phyloP scores from a whole-genome alignment of 1,140 invertebrate species.

The Drosophila murphyi region DNA sequence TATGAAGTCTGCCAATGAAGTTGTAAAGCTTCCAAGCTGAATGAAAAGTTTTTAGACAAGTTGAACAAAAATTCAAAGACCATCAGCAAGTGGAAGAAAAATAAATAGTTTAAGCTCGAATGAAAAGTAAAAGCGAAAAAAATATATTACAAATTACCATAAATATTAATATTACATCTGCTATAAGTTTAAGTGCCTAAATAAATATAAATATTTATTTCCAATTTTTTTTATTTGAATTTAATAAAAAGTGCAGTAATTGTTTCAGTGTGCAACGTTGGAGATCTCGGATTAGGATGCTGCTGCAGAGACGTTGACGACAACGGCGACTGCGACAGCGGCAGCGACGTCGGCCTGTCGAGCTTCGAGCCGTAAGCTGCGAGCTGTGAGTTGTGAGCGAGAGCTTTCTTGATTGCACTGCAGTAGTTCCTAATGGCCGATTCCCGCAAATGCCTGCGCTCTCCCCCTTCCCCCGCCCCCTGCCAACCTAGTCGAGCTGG shows the following conservation, averaged over 20 bases:
- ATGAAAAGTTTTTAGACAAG: too few relatives aligned
- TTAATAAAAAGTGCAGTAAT: background rate
- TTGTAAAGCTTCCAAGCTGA: too few relatives aligned
- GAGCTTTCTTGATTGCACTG: conserved; percentile 76
- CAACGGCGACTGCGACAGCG: conserved; percentile 6
- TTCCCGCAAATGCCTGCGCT: conserved; percentile 1
- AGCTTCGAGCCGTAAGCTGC: conserved; percentile 24
- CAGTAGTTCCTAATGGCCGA: conserved; percentile 66
- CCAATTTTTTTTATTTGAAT: too few relatives aligned
- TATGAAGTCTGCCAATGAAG: too few relatives aligned
- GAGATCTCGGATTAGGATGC: conserved; percentile 33
- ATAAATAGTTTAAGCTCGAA: too few relatives aligned
- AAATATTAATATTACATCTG: too few relatives aligned
- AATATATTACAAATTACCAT: too few relatives aligned
- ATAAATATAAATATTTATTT: too few relatives aligned
- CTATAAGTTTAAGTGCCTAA: too few relatives aligned
- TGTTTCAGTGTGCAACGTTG: conserved; percentile 18
- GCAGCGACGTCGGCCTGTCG: background rate
- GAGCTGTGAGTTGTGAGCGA: conserved; percentile 36
- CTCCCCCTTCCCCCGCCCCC: background rate
- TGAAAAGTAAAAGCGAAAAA: too few relatives aligned
- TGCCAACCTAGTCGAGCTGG: background rate
- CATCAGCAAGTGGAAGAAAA: too few relatives aligned
- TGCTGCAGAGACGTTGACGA: conserved; percentile 31
- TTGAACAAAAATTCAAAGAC: too few relatives aligned